Base-by-base conservation (phyloP, 2,888 invertebrate species). In the Dione vanillae region DNA sequence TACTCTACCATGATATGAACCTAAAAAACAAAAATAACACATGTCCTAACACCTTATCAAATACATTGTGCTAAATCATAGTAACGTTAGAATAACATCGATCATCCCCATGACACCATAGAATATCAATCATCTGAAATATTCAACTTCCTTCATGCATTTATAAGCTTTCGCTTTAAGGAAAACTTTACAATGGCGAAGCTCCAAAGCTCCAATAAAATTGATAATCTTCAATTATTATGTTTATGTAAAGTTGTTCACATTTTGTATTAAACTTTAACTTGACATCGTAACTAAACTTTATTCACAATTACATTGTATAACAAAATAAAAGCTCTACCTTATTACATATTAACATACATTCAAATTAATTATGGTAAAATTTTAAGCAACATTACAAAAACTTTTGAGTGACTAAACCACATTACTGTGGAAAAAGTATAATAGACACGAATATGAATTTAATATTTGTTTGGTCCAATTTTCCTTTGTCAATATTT, bases 71-170 rank as follows among this genome's bases (percentile, higher is more conserved):
- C 59, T 41, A 20, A 43, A 59, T 40, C 41, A 59, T 43, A 59
- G 14, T 27, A 27, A 41, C 27, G 54, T 37, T 54, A 43, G 0
- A 41, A 43, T 27, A 20, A 27, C 41, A 43, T 59, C 59, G 20
- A 59, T 59, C 59, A 59, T 41, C 16, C 27, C 40, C 0, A 12
- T 43, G 59, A 41, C 41, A 41, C 20, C 14, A 43, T 27, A n/a
- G 20, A 59, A 59, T 59, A 59, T 59, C 43, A 59, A 59, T 59
- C 59, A 59, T 27, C 14, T 41, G 41, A n/a, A 43, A 20, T 59
- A 59, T 43, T 43, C 43, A 59, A 20, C 59, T 20, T 20, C 41
- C 41, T 1, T 14, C 41, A 20, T 59, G 58, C 58, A 58, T 41
- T 19, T 41, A 19, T 16, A 19, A 56, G 40, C 40, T n/a, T n/a